phyloP scores from a whole-genome alignment of 2,113 vertebrate genomes.

The Pholis gunnellus region DNA sequence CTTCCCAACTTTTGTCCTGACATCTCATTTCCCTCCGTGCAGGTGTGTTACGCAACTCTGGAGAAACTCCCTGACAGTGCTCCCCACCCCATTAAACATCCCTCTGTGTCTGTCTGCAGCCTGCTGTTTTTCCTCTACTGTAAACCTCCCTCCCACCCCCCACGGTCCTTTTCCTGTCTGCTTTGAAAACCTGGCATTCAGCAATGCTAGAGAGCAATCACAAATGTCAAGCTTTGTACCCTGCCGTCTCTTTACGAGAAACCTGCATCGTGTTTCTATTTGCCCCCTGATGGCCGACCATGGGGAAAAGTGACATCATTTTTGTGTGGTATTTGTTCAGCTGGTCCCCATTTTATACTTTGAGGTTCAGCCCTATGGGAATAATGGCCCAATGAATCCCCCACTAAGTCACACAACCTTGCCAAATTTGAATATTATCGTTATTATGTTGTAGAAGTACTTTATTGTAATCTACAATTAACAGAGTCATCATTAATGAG shows the following conservation, averaged over 20 bases:
- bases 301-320: conserved; percentile 59
- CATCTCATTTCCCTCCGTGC: conserved; percentile 30
- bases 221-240: conserved; percentile 32
- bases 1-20: conserved; percentile 30
- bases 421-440: not conserved
- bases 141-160: conserved; percentile 4
- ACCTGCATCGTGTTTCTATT: conserved; percentile 38
- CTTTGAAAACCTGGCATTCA: conserved; percentile 24
- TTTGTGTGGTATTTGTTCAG: conserved; percentile 74
- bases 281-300: conserved; percentile 30
- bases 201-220: conserved; percentile 16
- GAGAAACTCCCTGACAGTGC: conserved; percentile 29
- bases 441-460: conserved; percentile 14
- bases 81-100: conserved; percentile 35
- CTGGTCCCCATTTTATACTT: conserved; percentile 60
- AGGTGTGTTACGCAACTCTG: conserved; percentile 66
- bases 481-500: not conserved
- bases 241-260: conserved; percentile 32
- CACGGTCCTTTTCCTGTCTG: conserved; percentile 23
- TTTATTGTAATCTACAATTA: not conserved
- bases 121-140: conserved; percentile 34
- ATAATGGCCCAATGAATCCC: not conserved
- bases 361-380: conserved; percentile 18
- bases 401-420: not conserved
- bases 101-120: conserved; percentile 36